A percentile compares a stretch with the other conserved stretches of the same genome.
Conservation (phyloP, 2,888 invertebrate species). For the Hemistola chrysoprasaria region DNA sequence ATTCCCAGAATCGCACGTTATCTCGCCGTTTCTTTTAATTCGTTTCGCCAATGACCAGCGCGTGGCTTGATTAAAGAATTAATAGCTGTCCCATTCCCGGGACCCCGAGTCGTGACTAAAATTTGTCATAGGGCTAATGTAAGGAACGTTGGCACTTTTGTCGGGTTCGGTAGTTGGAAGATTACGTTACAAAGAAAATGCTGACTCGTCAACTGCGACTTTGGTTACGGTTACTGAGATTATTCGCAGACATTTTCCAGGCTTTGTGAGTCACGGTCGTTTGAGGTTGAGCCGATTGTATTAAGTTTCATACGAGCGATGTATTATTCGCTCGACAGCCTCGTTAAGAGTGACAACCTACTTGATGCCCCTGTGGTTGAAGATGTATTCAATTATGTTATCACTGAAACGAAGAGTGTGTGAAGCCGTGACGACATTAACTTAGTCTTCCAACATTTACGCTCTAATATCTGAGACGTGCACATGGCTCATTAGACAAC, state of each 20-base stretch:
- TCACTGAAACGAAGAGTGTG: neutral
- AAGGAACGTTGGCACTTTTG: conserved; percentile 17
- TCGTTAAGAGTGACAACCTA: no score
- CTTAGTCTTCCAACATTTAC: conserved; percentile 1
- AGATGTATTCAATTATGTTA: no score
- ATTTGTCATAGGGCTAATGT: conserved; percentile 49
- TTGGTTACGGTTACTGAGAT: no score
- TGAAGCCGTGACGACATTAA: neutral
- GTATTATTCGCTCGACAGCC: no score
- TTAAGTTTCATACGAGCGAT: no score
- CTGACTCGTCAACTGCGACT: conserved; percentile 2
- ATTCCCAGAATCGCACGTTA: conserved; percentile 52
- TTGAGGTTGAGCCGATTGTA: no score
- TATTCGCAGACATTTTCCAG: no score
- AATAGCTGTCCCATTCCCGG: conserved; percentile 49
- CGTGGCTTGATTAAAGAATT: conserved; percentile 74
- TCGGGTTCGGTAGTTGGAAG: conserved; percentile 12
- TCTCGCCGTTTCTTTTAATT: conserved; percentile 70
- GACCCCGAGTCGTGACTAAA: conserved; percentile 49
- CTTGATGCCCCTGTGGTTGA: no score
- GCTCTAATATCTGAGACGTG: conserved; percentile 15
- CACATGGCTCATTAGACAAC: conserved; percentile 20
- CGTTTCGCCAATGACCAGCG: conserved; percentile 52
- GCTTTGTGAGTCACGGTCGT: no score
- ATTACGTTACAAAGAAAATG: conserved; percentile 8